Percentiles rank a stretch among this genome's conserved stretches.
Evolutionary conservation across 2,888 invertebrate genomes (phyloP).

Genomic region (Tiliacea aurago): DNA sequence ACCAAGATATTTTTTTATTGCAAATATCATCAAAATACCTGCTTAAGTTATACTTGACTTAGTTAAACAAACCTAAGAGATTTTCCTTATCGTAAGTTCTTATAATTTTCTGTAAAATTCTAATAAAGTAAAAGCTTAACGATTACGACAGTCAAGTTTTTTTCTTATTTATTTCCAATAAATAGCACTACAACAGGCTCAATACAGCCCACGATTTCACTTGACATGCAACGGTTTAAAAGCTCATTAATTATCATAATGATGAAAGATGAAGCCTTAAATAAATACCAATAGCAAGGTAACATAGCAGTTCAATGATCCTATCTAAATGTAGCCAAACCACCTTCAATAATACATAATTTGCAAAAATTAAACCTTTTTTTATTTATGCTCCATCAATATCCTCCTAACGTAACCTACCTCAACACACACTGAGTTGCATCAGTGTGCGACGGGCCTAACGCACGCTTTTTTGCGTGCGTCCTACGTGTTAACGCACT

Average conservation of each 20-base stretch:
- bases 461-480: slow-evolving; percentile 72
- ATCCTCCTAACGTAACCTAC: slow-evolving; percentile 60
- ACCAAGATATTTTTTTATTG: neutral
- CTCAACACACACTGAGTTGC: slow-evolving; percentile 58
- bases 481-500: slow-evolving; percentile 80
- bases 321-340: slow-evolving; percentile 28
- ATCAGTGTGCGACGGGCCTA: slow-evolving; percentile 63
- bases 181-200: neutral
- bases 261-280: slow-evolving; percentile 1
- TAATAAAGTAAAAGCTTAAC: neutral
- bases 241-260: slow-evolving; percentile 21
- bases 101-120: neutral
- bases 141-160: neutral
- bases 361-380: slow-evolving; percentile 32
- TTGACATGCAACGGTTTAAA: slow-evolving; percentile 13
- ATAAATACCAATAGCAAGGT: slow-evolving; percentile 3
- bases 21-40: neutral
- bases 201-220: neutral
- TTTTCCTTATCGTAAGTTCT: neutral
- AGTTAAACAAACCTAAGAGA: neutral
- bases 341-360: slow-evolving; percentile 19
- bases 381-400: slow-evolving; percentile 39
- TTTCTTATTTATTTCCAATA: neutral
- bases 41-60: neutral
- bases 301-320: slow-evolving; percentile 17